These are phyloP conservation scores for Orgyia antiqua DNA, from an alignment of 2,888 invertebrate species.

Conservation along the genomic window DNA sequence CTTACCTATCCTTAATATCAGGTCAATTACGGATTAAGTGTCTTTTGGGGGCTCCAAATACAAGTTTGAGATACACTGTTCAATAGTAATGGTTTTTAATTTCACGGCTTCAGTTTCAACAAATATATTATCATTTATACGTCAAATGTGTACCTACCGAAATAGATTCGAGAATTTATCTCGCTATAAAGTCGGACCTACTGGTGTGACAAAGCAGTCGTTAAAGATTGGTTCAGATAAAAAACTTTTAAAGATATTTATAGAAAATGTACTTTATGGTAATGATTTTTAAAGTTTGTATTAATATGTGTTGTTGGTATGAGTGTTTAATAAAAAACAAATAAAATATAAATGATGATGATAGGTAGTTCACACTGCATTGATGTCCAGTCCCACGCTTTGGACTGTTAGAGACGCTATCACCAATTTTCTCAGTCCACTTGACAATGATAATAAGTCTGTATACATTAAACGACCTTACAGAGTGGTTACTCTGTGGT, in stretches of 20 bases:
- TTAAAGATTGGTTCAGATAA: constrained; percentile 36
- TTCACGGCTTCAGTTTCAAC: constrained; percentile 41
- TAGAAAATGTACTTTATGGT: too few relatives aligned
- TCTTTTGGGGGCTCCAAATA: too few relatives aligned
- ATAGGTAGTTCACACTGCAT: constrained; percentile 58
- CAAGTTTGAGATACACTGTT: too few relatives aligned
- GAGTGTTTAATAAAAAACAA: constrained; percentile 54
- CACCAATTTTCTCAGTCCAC: constrained; percentile 42
- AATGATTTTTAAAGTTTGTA: too few relatives aligned
- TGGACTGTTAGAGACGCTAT: constrained; percentile 27
- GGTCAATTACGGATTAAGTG: too few relatives aligned
- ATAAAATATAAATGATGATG: constrained; percentile 61
- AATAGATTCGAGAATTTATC: constrained; percentile 41
- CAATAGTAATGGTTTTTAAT: constrained; percentile 33
- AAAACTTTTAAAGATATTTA: constrained; percentile 10
- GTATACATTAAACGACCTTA: constrained; percentile 9
- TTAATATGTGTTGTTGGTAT: constrained; percentile 13
- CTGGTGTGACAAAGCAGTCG: constrained; percentile 40
- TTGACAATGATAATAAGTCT: constrained; percentile 31
- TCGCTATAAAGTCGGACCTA: constrained; percentile 43
- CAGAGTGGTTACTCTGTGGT: constrained; percentile 2
- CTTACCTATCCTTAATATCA: too few relatives aligned
- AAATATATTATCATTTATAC: constrained; percentile 43
- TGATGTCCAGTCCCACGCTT: constrained; percentile 52
- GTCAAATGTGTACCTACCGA: constrained; percentile 39